phyloP scores from a whole-genome alignment of 64 coral and sea anemone genomes.

The Trachythela sp. region DNA sequence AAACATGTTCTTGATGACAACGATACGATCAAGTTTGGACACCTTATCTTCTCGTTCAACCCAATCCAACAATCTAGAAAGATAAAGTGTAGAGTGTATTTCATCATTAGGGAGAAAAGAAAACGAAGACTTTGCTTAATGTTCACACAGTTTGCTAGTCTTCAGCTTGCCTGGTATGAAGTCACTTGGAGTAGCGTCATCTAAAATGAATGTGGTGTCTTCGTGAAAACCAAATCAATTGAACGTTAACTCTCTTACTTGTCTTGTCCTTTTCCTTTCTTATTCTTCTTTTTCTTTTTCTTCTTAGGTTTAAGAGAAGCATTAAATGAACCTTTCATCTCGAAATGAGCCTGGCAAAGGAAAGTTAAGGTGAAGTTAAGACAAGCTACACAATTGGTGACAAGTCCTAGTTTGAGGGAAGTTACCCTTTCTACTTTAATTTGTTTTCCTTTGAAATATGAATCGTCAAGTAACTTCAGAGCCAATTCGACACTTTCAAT shows the following conservation, averaged over 20 bases:
- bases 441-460: slow-evolving; percentile 57
- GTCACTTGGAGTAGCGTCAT: too few relatives aligned
- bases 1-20: slow-evolving; percentile 96
- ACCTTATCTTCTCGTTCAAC: slow-evolving; percentile 76
- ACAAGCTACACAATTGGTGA: background rate
- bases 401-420: background rate
- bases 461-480: slow-evolving; percentile 80
- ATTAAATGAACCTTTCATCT: slow-evolving; percentile 83
- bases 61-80: slow-evolving; percentile 87
- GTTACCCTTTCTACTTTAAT: slow-evolving; percentile 90
- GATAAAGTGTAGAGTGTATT: background rate
- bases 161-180: too few relatives aligned
- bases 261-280: slow-evolving; percentile 81
- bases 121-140: too few relatives aligned
- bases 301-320: slow-evolving; percentile 94
- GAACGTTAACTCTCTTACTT: slow-evolving; percentile 73
- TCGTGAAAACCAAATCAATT: background rate
- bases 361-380: background rate
- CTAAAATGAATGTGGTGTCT: too few relatives aligned
- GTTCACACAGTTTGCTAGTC: too few relatives aligned
- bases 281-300: slow-evolving; percentile 99
- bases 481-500: slow-evolving; percentile 90
- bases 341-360: slow-evolving; percentile 66
- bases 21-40: slow-evolving; percentile 76
- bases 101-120: too few relatives aligned